Conservation (phyloP, 2,797 vertebrate species). For the Karalla daura region DNA sequence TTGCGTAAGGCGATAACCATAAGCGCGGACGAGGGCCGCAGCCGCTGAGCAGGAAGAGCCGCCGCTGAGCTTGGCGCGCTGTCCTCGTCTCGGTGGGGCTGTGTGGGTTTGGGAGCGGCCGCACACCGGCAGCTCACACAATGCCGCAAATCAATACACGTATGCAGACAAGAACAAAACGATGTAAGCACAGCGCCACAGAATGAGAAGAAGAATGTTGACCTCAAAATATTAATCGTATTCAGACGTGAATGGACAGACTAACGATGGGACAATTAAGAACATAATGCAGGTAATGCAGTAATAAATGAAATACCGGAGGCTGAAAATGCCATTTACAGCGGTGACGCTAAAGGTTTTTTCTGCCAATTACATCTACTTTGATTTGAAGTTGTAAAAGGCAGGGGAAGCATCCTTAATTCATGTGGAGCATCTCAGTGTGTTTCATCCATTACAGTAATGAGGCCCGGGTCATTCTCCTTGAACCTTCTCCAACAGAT, state of each 20-base stretch:
- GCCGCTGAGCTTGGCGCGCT: slow-evolving; percentile 11
- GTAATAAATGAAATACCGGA: neutral
- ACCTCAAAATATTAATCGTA: too few relatives aligned
- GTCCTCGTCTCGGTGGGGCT: neutral
- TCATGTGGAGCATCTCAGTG: slow-evolving; percentile 44
- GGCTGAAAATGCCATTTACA: too few relatives aligned
- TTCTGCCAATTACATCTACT: neutral
- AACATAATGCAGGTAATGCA: neutral
- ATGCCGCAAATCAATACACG: neutral
- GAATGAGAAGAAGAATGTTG: too few relatives aligned
- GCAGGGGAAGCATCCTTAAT: slow-evolving; percentile 49
- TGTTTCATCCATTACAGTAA: slow-evolving; percentile 55
- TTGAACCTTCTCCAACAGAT: slow-evolving; percentile 34
- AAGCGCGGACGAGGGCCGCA: slow-evolving; percentile 23
- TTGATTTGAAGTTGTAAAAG: neutral
- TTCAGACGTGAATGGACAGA: too few relatives aligned
- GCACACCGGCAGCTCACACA: neutral
- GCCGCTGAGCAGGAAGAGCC: slow-evolving; percentile 19
- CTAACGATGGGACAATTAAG: neutral
- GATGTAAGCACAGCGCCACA: neutral
- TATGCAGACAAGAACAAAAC: neutral
- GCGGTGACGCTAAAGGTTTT: neutral
- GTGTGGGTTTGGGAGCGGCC: neutral
- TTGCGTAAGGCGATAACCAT: slow-evolving; percentile 54
- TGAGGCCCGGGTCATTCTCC: slow-evolving; percentile 52